Base-by-base conservation (phyloP, 2,888 invertebrate species). In the Cheiracanthium punctorium region DNA sequence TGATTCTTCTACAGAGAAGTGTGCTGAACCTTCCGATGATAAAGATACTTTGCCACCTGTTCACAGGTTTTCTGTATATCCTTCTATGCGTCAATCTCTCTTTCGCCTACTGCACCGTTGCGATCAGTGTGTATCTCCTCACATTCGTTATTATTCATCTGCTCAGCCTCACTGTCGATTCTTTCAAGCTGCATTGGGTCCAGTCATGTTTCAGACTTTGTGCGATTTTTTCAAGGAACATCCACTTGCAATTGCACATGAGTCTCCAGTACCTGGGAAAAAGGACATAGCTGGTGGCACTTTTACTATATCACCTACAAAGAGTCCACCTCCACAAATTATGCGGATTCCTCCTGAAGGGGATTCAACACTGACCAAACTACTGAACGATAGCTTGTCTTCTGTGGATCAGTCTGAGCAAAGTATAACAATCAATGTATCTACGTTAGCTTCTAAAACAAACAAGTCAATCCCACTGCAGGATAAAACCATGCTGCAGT, bases 91-190 rank as follows among this genome's bases (percentile, higher is more conserved):
- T n/a, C 72, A 67, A 7, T 81, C 87, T 14, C 32, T 87, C 14
- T 87, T 81, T 69, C 87, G 77, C 17, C 72, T 74, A 12, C 58
- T 87, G 67, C 87, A 81, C 24, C 87, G 80, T 33, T 87, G 87
- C 30, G 87, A 87, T 28, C 77, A 81, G 43, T 87, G 87, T 58
- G 37, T 52, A 43, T 52, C 81, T n/a, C 73, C 81, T 12, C 76
- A 69, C 12, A 72, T 77, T 8, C 77, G 81, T 24, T 81, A 87
- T 41, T 81, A 87, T 33, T 87, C 87, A 37, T 73, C 76, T 1
- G 87, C 87, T 77, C 81, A 81, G 43, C 87, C 81, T 48, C 81
- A 81, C 28, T 87, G 87, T 75, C 87, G 82, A 74, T 88, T 85
- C 75, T 80, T 88, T 48, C 84, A 81, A 76, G 88, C 82, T 33